Evolutionary conservation across 1,140 invertebrate genomes (phyloP).

Genomic region (Drosophila kanapiae): DNA sequence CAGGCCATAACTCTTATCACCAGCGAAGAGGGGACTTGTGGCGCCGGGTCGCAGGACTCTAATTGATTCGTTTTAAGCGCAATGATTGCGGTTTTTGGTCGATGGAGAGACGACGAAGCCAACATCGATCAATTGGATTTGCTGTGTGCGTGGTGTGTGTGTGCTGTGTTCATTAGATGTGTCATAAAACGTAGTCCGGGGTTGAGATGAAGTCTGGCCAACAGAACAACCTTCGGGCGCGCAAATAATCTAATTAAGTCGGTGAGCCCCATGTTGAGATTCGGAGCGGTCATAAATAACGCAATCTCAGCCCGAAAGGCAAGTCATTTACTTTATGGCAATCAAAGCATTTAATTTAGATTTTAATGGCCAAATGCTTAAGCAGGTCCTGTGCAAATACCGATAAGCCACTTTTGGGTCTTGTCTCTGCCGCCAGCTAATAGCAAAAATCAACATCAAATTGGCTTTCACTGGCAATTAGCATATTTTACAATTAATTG

Average conservation of each 20-base stretch:
- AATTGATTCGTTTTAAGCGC: constrained; percentile 65
- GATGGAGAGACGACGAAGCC: constrained; percentile 1
- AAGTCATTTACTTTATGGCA: constrained; percentile 78
- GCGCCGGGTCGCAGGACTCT: constrained; percentile 20
- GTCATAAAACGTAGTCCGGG: constrained; percentile 38
- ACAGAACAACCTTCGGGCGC: constrained; percentile 20
- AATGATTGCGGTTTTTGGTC: constrained; percentile 60
- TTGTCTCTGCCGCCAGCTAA: constrained; percentile 5
- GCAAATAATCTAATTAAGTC: constrained; percentile 75
- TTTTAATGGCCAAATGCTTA: constrained; percentile 68
- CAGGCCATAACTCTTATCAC: constrained; percentile 30
- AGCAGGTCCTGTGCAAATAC: constrained; percentile 66
- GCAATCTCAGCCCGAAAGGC: constrained; percentile 68
- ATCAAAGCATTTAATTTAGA: constrained; percentile 75
- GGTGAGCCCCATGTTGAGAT: constrained; percentile 6
- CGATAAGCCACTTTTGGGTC: constrained; percentile 61
- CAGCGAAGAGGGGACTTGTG: background rate
- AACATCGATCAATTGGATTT: constrained; percentile 40
- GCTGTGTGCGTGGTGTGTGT: constrained; percentile 4
- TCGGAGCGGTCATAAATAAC: constrained; percentile 62
- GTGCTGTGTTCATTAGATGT: constrained; percentile 58
- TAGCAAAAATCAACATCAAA: constrained; percentile 23
- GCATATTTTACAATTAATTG: constrained; percentile 78
- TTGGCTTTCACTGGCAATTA: constrained; percentile 58
- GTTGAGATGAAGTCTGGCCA: background rate